Evolutionary conservation across 2,888 invertebrate genomes (phyloP).

Genomic region (Perithous albicinctus): DNA sequence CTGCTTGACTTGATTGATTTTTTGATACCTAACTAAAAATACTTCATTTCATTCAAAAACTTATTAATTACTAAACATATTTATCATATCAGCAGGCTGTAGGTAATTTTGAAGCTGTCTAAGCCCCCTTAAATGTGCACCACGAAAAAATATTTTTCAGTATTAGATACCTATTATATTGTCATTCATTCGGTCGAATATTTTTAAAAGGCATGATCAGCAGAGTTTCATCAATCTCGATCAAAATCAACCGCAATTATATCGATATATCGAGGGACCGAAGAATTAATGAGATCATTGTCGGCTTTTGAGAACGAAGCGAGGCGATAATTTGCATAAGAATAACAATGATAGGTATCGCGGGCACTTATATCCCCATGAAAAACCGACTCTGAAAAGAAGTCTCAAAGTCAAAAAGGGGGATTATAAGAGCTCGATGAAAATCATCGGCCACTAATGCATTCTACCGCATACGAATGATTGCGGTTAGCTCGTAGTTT

Average conservation of each 20-base stretch:
- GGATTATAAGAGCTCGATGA: conserved; percentile 37
- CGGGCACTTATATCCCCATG: conserved; percentile 6
- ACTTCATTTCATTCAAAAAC: too few relatives aligned
- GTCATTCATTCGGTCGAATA: conserved; percentile 31
- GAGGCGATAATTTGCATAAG: conserved; percentile 48
- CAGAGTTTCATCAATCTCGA: conserved; percentile 52
- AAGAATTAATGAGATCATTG: conserved; percentile 61
- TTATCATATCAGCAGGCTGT: too few relatives aligned
- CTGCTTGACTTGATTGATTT: too few relatives aligned
- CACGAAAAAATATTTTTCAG: conserved; percentile 11
- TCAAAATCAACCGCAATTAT: conserved; percentile 55
- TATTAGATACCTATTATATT: conserved; percentile 41
- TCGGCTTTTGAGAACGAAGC: conserved; percentile 24
- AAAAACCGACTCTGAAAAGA: not conserved
- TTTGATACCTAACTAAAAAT: too few relatives aligned
- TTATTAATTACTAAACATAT: too few relatives aligned
- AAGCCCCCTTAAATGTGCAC: too few relatives aligned
- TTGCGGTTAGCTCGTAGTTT: conserved; percentile 77
- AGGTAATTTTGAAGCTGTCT: too few relatives aligned
- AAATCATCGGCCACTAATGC: conserved; percentile 47
- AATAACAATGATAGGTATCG: conserved; percentile 29
- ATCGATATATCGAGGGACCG: conserved; percentile 42
- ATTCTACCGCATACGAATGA: conserved; percentile 63
- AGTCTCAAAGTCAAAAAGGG: not conserved
- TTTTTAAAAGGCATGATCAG: conserved; percentile 23